Evolutionary conservation across 2,113 vertebrate species (phyloP), one percentile per base, ranked within the genome.

Genomic region (Colinus virginianus): DNA sequence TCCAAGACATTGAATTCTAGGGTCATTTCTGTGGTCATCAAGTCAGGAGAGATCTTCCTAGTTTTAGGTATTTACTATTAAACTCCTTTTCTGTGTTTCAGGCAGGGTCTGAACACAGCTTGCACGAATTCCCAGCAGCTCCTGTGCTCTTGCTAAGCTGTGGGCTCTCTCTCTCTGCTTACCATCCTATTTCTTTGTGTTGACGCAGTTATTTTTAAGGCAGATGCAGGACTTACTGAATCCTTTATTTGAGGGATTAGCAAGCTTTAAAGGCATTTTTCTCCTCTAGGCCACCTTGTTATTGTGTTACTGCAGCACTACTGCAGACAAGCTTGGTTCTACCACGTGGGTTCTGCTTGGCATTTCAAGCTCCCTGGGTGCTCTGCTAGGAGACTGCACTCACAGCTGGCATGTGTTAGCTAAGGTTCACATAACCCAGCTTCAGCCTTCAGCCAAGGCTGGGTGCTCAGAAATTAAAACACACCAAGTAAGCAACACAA

Each of bases 341-440:
- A 7, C 22, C 11, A 8, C 3, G 5, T 51, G 19, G 36, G 45
- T 22, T 83, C 30, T 25, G 20, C 40, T 85, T 72, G 51, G 13
- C 32, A 51, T n/a, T 49, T 77, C 40, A 43, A n/a, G 10, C 12
- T 70, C 55, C 59, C 26, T 17, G 30, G 7, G 11, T 38, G 32
- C 17, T 55, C 68, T n/a, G 48, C 49, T 15, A 18, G 76, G n/a
- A 74, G 26, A 53, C 1, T 59, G 45, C 64, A 64, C 42, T 81
- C 36, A 3, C 34, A 10, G 38, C 42, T 58, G 49, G 42, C 22
- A 20, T 46, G 7, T 56, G 75, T 5, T 26, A 56, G 18, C 55
- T 55, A 46, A 1, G 0, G 28, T 16, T 70, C 43, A 11, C 0
- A 0, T 6, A 67, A 84, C 18, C 46, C 64, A 67, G 30, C 7